These are phyloP conservation scores for Blastobasis adustella DNA, from an alignment of 2,888 invertebrate species.

Conservation along the genomic window DNA sequence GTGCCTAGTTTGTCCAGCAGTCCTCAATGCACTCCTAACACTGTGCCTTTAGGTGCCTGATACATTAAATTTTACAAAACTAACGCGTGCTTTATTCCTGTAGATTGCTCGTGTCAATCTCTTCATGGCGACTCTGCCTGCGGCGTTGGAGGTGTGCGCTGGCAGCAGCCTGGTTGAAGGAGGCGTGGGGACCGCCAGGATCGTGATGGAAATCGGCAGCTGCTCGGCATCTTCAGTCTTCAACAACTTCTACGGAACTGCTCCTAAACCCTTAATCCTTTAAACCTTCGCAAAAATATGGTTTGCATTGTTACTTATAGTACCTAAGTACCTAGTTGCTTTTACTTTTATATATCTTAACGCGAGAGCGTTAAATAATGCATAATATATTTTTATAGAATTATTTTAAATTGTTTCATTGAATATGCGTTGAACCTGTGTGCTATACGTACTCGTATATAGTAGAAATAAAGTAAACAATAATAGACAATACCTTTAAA, in stretches of 20 bases:
- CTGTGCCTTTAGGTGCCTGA: not conserved
- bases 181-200: conserved; percentile 41
- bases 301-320: too few relatives aligned
- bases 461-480: too few relatives aligned
- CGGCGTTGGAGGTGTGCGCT: conserved; percentile 52
- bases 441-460: too few relatives aligned
- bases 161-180: conserved; percentile 43
- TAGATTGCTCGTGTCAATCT: conserved; percentile 55
- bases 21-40: not conserved
- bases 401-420: too few relatives aligned
- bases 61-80: not conserved
- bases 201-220: conserved; percentile 47
- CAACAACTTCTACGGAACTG: conserved; percentile 26
- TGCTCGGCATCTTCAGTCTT: conserved; percentile 45
- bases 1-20: not conserved
- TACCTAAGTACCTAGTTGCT: too few relatives aligned
- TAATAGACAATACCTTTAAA: too few relatives aligned
- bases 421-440: too few relatives aligned
- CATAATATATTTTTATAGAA: too few relatives aligned
- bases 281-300: too few relatives aligned
- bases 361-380: too few relatives aligned
- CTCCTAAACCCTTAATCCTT: not conserved
- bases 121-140: conserved; percentile 43
- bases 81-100: conserved; percentile 12
- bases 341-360: too few relatives aligned